phyloP scores from a whole-genome alignment of 1,140 invertebrate species.

The Cherax quadricarinatus region DNA sequence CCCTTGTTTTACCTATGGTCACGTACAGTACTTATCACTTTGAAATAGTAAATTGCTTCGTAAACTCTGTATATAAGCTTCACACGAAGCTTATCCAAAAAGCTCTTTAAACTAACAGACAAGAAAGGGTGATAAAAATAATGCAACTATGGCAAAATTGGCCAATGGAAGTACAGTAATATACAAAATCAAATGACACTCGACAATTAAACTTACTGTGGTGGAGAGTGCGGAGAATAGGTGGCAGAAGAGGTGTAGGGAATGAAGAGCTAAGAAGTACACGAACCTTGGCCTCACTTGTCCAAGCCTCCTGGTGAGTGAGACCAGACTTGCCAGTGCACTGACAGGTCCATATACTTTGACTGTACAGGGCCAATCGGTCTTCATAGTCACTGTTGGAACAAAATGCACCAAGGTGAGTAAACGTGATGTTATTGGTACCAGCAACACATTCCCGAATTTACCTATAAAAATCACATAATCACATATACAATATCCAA shows the following conservation, averaged over 20 bases:
- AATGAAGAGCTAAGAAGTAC: constrained; percentile 76
- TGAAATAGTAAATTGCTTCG: too few species aligned
- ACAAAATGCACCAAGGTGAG: neutral
- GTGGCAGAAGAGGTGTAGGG: constrained; percentile 76
- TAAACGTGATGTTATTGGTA: too few species aligned
- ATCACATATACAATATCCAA: too few species aligned
- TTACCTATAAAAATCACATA: too few species aligned
- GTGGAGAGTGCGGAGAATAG: constrained; percentile 77
- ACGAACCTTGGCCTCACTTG: constrained; percentile 76
- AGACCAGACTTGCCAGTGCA: constrained; percentile 78
- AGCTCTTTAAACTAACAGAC: too few species aligned
- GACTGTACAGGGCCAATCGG: constrained; percentile 73
- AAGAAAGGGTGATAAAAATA: too few species aligned
- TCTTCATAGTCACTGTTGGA: constrained; percentile 73
- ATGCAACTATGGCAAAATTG: neutral
- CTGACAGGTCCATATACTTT: constrained; percentile 78
- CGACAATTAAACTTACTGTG: constrained; percentile 76
- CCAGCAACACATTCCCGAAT: too few species aligned
- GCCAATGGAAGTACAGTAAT: neutral
- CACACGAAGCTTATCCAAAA: too few species aligned
- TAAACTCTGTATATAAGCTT: too few species aligned
- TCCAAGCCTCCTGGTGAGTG: constrained; percentile 78
- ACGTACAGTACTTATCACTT: too few species aligned
- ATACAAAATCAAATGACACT: neutral
- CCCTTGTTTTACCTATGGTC: too few species aligned